These are phyloP conservation scores for Stratiomys singularior DNA, from an alignment of 2,888 invertebrate species.

Conservation along the genomic window DNA sequence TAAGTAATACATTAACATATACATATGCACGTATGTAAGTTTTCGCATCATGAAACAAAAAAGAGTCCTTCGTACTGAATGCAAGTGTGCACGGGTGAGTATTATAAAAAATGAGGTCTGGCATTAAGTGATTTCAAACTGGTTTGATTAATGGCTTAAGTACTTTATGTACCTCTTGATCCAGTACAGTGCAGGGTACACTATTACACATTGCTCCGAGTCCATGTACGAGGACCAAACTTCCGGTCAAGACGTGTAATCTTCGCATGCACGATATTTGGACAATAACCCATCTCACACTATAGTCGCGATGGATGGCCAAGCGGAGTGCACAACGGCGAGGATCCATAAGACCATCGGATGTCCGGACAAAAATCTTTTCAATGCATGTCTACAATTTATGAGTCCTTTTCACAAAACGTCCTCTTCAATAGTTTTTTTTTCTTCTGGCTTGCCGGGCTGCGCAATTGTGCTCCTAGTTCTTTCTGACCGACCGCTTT, in stretches of 20 bases:
- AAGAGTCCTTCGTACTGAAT: too few relatives aligned
- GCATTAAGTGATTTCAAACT: slow-evolving; percentile 42
- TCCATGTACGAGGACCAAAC: slow-evolving; percentile 33
- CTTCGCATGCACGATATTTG: slow-evolving; percentile 10
- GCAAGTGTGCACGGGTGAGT: background rate
- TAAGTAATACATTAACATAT: background rate
- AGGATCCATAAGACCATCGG: slow-evolving; percentile 18
- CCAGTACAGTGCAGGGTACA: slow-evolving; percentile 11
- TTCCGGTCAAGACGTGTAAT: slow-evolving; percentile 43
- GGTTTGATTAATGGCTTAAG: slow-evolving; percentile 45
- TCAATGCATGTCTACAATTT: slow-evolving; percentile 34
- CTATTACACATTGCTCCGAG: slow-evolving; percentile 3
- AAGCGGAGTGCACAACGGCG: background rate
- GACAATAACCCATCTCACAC: slow-evolving; percentile 39
- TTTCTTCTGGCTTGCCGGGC: background rate
- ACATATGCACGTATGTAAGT: too few relatives aligned
- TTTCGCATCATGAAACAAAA: too few relatives aligned
- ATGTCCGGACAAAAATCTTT: slow-evolving; percentile 43
- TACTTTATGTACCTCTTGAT: slow-evolving; percentile 22
- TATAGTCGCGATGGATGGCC: slow-evolving; percentile 8
- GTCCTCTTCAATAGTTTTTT: background rate
- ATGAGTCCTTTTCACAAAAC: slow-evolving; percentile 33
- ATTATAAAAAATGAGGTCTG: slow-evolving; percentile 18
- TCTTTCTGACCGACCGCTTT: slow-evolving; percentile 18
- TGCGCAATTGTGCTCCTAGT: slow-evolving; percentile 8